Base-by-base conservation (phyloP, 2,888 invertebrate genomes). In the Drosophila multiciliata region DNA sequence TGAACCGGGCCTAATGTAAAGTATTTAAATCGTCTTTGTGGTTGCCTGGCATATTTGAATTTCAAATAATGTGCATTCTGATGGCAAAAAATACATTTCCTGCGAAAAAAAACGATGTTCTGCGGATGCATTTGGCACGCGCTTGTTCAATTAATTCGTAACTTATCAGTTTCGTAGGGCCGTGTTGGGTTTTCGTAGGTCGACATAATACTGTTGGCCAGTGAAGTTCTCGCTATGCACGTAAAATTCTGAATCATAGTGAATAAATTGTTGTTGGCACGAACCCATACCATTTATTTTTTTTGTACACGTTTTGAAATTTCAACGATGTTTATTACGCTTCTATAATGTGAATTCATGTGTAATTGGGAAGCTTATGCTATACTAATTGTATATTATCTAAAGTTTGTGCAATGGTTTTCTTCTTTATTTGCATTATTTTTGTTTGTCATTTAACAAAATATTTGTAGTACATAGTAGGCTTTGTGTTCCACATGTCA, bases 121-220 rank as follows among this genome's bases (percentile, higher is more conserved):
- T 55, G 32, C 88, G 79, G 75, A 85, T 82, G 67, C 58, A 50
- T 55, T 35, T 61, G 38, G 36, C 82, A 82, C 82, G 88, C 86
- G 63, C 63, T 26, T 48, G 40, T 33, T 61, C 55, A 17, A 48
- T 38, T 40, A 86, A 86, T 40, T 42, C 50, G 2, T 1, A 29
- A 8, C 42, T 65, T 78, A 86, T 70, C 70, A 17, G 15, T 38
- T 6, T 5, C 20, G 2, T 35, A 35, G 40, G 26, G 11, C 48
- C 26, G n/a, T 36, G 26, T n/a, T 55, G 23, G 50, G 32, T 23
- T 40, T 55, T 12, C 48, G 26, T 11, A n/a, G 20, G 15, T 29
- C 20, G 20, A n/a, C 9, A 17, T 17, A 26, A 17, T 40, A 38
- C 42, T 32, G 17, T 32, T 23, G 36, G 40, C 33, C 50, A n/a